phyloP scores from a whole-genome alignment of 2,113 vertebrate species.

The Anarhynchus alexandrinus region DNA sequence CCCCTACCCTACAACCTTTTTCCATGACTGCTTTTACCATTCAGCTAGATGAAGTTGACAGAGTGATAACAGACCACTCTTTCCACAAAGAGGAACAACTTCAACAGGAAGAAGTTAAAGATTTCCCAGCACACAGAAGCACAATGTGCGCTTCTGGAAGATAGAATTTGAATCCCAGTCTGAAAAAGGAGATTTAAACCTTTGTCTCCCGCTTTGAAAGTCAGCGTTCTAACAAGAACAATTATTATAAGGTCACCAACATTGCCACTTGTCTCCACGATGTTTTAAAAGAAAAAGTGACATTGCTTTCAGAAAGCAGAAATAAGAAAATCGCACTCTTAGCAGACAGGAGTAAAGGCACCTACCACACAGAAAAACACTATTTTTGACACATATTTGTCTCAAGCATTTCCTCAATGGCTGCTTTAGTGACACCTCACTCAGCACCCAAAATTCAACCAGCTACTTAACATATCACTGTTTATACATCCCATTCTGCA shows the following conservation, averaged over 20 bases:
- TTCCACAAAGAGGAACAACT: background rate
- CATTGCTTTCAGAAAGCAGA: background rate
- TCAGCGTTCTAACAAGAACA: background rate
- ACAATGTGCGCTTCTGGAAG: fast-evolving
- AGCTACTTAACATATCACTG: background rate
- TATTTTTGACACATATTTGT: background rate
- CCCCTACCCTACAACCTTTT: background rate
- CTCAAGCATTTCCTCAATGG: background rate
- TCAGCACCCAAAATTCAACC: background rate
- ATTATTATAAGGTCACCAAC: background rate
- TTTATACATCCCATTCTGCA: background rate
- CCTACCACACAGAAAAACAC: background rate
- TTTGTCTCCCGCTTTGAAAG: background rate
- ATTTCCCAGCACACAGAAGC: background rate
- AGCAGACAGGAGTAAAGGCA: background rate
- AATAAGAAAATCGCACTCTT: background rate
- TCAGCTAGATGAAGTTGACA: background rate
- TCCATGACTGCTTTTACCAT: background rate
- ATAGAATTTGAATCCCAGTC: background rate
- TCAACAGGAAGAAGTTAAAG: background rate
- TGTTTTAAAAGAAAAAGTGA: background rate
- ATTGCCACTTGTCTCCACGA: background rate
- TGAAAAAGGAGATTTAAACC: background rate
- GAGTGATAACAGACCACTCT: background rate
- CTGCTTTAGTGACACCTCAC: background rate